Percentiles rank a stretch among this genome's conserved stretches.
These are phyloP conservation scores for Gymnoscopelus microlampas DNA, from an alignment of 2,797 vertebrate genomes.

Conservation along the genomic window DNA sequence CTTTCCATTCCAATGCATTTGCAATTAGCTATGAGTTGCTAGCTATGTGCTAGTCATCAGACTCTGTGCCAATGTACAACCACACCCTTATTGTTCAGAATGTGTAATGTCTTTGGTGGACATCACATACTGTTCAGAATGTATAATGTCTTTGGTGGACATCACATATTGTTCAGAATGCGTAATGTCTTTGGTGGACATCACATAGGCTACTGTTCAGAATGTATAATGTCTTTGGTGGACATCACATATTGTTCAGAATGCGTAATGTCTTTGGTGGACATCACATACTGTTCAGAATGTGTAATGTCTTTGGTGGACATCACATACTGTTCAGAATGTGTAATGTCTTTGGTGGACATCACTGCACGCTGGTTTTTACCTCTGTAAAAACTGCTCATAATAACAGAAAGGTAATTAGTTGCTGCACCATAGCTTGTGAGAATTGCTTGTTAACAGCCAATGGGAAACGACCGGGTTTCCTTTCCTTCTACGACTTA, in stretches of 20 bases:
- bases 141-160: no score
- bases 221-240: constrained; percentile 25
- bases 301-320: no score
- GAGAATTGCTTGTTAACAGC: neutral
- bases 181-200: no score
- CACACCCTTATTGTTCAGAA: constrained; percentile 41
- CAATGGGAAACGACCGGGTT: neutral
- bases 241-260: constrained; percentile 28
- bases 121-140: no score
- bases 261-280: constrained; percentile 22
- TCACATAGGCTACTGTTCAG: constrained; percentile 30
- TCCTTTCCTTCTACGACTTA: neutral
- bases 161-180: no score
- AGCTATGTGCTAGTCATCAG: constrained; percentile 24
- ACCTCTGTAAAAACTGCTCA: neutral
- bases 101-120: constrained; percentile 22
- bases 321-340: no score
- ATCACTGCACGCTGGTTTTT: neutral
- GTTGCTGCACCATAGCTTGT: neutral
- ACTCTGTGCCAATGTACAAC: constrained; percentile 39
- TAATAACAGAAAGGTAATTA: neutral
- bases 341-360: no score
- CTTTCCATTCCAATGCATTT: constrained; percentile 34
- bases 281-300: no score
- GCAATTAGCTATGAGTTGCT: constrained; percentile 44